A percentile compares a stretch with the other conserved stretches of the same genome.
These are phyloP conservation scores for Premnoplex brunnescens DNA, from an alignment of 2,797 vertebrate species.

Conservation along the genomic window DNA sequence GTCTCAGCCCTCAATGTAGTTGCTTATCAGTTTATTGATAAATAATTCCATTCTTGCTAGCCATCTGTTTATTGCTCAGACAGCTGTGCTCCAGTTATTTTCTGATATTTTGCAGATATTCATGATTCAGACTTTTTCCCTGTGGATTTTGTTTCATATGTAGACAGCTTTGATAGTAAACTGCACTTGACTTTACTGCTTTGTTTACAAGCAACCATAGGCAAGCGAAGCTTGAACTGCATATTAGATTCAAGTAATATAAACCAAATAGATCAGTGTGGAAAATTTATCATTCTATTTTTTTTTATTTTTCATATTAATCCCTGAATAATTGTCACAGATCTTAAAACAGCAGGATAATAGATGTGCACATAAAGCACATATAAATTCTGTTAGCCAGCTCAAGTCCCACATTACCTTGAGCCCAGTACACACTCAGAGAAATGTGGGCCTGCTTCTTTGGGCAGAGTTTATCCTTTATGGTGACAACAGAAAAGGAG, in stretches of 20 bases:
- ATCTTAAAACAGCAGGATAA: neutral
- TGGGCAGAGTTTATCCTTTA: neutral
- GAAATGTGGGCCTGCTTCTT: neutral
- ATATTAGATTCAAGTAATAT: neutral
- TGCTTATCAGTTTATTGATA: neutral
- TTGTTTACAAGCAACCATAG: neutral
- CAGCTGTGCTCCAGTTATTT: neutral
- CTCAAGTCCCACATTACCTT: neutral
- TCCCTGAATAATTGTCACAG: neutral
- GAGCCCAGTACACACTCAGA: neutral
- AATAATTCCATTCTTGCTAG: neutral
- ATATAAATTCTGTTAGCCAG: neutral
- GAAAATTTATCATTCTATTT: neutral
- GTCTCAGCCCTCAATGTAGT: neutral
- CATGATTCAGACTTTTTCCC: neutral
- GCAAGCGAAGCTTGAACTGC: neutral
- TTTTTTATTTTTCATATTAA: neutral
- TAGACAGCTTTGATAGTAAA: neutral
- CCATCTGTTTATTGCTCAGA: neutral
- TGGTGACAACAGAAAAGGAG: neutral
- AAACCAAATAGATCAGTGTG: neutral
- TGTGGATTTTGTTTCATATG: neutral
- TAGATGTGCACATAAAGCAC: neutral
- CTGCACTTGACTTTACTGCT: neutral
- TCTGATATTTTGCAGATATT: neutral